phyloP scores from a whole-genome alignment of 1,140 invertebrate genomes.

The Magallana ariakensis region DNA sequence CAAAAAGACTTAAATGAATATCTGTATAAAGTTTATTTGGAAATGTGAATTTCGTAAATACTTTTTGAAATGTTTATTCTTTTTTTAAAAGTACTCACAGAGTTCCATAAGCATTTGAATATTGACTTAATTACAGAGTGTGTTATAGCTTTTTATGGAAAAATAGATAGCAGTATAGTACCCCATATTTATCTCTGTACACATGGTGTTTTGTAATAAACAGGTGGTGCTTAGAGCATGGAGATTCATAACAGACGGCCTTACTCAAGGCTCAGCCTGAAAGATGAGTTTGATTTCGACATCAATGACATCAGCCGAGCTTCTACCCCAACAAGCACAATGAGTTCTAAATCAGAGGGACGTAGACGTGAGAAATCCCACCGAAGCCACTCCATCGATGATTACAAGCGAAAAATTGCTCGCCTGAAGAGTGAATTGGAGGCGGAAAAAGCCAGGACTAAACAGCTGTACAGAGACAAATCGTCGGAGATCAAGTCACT shows the following conservation, averaged over 20 bases:
- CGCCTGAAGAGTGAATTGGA: constrained; percentile 68
- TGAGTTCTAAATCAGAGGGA: constrained; percentile 68
- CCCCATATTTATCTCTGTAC: neutral
- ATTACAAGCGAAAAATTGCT: constrained; percentile 68
- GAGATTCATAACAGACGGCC: constrained; percentile 21
- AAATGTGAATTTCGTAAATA: neutral
- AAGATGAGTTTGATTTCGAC: constrained; percentile 67
- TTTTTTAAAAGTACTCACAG: too few relatives aligned
- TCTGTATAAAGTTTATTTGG: neutral
- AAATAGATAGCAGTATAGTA: too few relatives aligned
- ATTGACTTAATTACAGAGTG: too few relatives aligned
- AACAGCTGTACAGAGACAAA: constrained; percentile 67
- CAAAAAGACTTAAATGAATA: neutral
- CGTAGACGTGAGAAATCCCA: constrained; percentile 59
- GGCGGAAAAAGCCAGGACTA: constrained; percentile 64
- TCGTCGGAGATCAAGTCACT: constrained; percentile 60
- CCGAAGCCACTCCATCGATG: constrained; percentile 59
- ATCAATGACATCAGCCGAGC: constrained; percentile 70
- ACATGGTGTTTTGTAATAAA: neutral
- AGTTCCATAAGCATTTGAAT: too few relatives aligned
- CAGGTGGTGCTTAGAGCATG: neutral
- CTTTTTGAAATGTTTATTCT: too few relatives aligned
- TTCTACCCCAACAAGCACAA: constrained; percentile 68
- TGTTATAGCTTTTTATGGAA: too few relatives aligned
- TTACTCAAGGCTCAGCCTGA: constrained; percentile 1